Conservation (phyloP, 35 echinoderm and acorn worm species). For the Ptychodera flava region DNA sequence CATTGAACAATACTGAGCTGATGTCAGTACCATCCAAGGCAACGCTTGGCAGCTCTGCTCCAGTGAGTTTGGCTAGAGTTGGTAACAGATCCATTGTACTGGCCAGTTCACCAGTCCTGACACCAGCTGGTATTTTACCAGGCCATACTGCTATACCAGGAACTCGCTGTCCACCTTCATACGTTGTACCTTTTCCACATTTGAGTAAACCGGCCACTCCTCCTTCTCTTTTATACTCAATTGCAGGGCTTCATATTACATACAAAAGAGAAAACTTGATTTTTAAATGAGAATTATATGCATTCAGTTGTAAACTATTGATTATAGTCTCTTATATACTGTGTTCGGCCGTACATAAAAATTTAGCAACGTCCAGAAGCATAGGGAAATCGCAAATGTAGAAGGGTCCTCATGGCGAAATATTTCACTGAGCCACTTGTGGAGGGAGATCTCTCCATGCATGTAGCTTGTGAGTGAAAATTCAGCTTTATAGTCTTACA, state of each 20-base stretch:
- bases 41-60: background rate
- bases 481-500: no score
- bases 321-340: background rate
- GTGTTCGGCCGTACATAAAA: background rate
- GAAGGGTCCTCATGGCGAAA: background rate
- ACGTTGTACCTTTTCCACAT: constrained; percentile 15
- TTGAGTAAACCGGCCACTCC: background rate
- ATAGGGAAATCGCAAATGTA: background rate
- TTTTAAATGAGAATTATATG: background rate
- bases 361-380: background rate
- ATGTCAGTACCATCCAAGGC: constrained; percentile 5
- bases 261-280: background rate
- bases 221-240: background rate
- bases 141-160: constrained; percentile 10
- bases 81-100: background rate
- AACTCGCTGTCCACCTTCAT: constrained; percentile 10
- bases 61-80: background rate
- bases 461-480: no score
- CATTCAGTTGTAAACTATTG: background rate
- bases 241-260: background rate
- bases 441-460: no score
- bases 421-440: background rate
- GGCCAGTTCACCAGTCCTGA: background rate
- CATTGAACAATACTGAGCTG: background rate
- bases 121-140: background rate